These are phyloP conservation scores for Lagopus leucura DNA, from an alignment of 2,113 vertebrate species.

Conservation along the genomic window DNA sequence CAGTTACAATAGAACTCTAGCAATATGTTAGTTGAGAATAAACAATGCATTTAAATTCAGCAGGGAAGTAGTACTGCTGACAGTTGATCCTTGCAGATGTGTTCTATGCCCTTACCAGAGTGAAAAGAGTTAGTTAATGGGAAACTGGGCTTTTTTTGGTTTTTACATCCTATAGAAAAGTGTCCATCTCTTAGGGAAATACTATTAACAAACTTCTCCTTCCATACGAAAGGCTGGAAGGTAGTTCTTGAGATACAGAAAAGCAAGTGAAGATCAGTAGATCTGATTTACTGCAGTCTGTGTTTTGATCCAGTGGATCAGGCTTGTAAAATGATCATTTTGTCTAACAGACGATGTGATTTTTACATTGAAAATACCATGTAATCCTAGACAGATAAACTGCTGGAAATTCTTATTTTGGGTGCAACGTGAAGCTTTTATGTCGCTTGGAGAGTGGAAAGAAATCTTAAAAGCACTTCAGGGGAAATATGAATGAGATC, in stretches of 20 bases:
- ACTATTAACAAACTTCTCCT: constrained; percentile 8
- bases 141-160: not conserved
- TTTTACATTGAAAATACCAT: constrained; percentile 7
- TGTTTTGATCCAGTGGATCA: constrained; percentile 43
- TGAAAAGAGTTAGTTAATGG: not conserved
- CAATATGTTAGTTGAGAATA: not conserved
- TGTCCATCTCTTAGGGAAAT: not conserved
- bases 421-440: not conserved
- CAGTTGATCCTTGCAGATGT: not conserved
- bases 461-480: not conserved
- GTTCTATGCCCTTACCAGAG: not conserved
- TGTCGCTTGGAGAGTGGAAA: not conserved
- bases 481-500: not conserved
- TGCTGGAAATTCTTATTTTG: not conserved
- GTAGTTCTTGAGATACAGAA: constrained; percentile 18
- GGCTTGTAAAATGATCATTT: constrained; percentile 13
- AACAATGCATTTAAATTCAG: not conserved
- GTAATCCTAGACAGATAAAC: constrained; percentile 32
- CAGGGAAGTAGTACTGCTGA: not conserved
- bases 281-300: constrained; percentile 33
- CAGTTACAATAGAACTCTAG: not conserved
- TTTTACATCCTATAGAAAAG: not conserved
- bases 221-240: not conserved
- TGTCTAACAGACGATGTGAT: constrained; percentile 6
- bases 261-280: not conserved